Evolutionary conservation across 2,888 invertebrate genomes (phyloP), one percentile per base, ranked within the genome.

Genomic region (Maniola hyperantus): DNA sequence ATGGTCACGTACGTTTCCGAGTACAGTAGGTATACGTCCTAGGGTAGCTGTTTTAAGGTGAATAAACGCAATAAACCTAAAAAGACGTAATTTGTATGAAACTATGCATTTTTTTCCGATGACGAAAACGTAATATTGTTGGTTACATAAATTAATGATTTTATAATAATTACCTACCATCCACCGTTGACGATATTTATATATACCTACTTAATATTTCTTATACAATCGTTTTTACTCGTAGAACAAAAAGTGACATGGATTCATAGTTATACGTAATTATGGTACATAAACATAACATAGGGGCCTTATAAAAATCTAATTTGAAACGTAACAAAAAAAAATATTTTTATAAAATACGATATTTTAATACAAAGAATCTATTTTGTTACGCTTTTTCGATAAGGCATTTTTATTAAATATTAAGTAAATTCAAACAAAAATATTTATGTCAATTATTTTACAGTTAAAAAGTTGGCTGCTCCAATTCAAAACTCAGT

Each of bases 331-430:
- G 78, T 81, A 82, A 79, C 75, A 74, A 78, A 79, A 80, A 79
- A 80, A 84, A 79, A 78, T 83, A 83, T 85, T 85, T 86, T 87
- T 85, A 84, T 82, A 85, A 78, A 74, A 84, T 88, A 83, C 79
- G 79, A 83, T 84, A 72, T 83, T 84, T 84, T 81, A 76, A 81
- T 81, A 81, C 77, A 85, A 85, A 81, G 76, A 81, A 86, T 88
- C 85, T 91, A 91, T 91, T 91, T 91, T 91, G 90, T 90, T 91
- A 91, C 86, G 85, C 83, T 84, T 89, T 88, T 86, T 82, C 75
- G 75, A 74, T 82, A 78, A 73, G 75, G 77, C 83, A 82, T 83
- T 83, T 83, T 82, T 81, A 83, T 78, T 77, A 70, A 81, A 81
- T 77, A 77, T 83, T 79, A 73, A 71, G 77, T 72, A 70, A 39